Conservation (phyloP, 2,888 invertebrate species). For the Orgyia antiqua region DNA sequence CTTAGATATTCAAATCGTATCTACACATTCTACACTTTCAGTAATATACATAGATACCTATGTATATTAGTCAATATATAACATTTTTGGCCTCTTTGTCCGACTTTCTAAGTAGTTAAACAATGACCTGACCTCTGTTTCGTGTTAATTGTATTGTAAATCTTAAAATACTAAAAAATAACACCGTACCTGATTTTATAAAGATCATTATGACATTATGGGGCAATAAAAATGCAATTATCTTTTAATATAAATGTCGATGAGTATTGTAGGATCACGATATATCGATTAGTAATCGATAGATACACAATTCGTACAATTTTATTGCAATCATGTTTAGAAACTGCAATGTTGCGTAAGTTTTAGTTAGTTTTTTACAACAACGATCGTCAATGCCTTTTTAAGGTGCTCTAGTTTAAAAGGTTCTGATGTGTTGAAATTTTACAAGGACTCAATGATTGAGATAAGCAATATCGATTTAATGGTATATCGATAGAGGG, state of each 20-base stretch:
- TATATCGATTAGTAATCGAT: slow-evolving; percentile 22
- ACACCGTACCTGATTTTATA: slow-evolving; percentile 10
- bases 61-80: slow-evolving; percentile 21
- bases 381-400: slow-evolving; percentile 17
- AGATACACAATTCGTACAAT: slow-evolving; percentile 16
- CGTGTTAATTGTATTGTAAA: slow-evolving; percentile 8
- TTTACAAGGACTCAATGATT: slow-evolving; percentile 47
- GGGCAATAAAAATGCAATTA: slow-evolving; percentile 10
- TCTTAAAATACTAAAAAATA: slow-evolving; percentile 4
- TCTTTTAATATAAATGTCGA: slow-evolving; percentile 7
- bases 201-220: slow-evolving; percentile 14
- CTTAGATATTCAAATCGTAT: no score
- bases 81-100: slow-evolving; percentile 5
- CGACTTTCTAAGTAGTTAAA: slow-evolving; percentile 3
- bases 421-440: slow-evolving; percentile 41
- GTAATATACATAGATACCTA: slow-evolving; percentile 13
- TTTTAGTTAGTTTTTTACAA: slow-evolving; percentile 13
- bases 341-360: slow-evolving; percentile 20
- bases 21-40: no score
- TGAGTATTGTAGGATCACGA: slow-evolving; percentile 19
- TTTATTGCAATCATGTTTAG: slow-evolving; percentile 21
- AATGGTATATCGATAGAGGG: slow-evolving; percentile 42
- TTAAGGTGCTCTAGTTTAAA: slow-evolving; percentile 28
- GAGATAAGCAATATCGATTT: slow-evolving; percentile 40
- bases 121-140: slow-evolving; percentile 5